Evolutionary conservation across 2,888 invertebrate species (phyloP), one percentile per base, ranked within the genome.

Genomic region (Lasioglossum lativentre): DNA sequence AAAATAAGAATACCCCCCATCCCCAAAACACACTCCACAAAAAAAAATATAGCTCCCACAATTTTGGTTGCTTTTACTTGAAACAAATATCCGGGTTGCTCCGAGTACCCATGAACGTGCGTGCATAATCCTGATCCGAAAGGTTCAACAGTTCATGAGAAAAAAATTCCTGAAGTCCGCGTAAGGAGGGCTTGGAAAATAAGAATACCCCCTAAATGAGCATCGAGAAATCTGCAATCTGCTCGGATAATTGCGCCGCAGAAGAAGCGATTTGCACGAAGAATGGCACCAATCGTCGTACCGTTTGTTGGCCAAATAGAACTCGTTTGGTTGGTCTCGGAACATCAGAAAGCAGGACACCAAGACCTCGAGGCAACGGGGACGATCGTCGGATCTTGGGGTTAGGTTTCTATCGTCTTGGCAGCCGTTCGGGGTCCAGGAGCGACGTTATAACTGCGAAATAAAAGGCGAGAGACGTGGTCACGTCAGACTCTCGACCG

Each of bases 401-500:
- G n/a, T n/a, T n/a, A n/a, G n/a, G n/a, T n/a, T n/a, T n/a, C n/a
- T n/a, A n/a, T 56, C 70, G 19, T 78, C 70, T 75, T 82, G 77
- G 59, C 77, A 78, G 5, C 40, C 34, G 19, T 23, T 45, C 38
- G 4, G n/a, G 27, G 38, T 42, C 42, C 38, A 30, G 30, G 40
- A 23, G 16, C 27, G 38, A 6, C 73, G 52, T 78, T 56, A 14
- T 63, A 88, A 87, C 86, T 79, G 47, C 42, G 82, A 56, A 85
- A 88, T 88, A 87, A 90, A 91, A 68, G 68, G 83, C 45, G 56
- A 59, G n/a, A 12, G 56, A 56, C 23, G 52, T 16, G 27, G 71
- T 5, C 45, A 19, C 66, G 76, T 52, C 27, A 34, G 19, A 84
- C 23, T 8, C 23, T 23, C 23, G 23, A 23, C 52, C 52, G 52